These are phyloP conservation scores for Plagodis dolabraria DNA, from an alignment of 2,888 invertebrate genomes.

Conservation along the genomic window DNA sequence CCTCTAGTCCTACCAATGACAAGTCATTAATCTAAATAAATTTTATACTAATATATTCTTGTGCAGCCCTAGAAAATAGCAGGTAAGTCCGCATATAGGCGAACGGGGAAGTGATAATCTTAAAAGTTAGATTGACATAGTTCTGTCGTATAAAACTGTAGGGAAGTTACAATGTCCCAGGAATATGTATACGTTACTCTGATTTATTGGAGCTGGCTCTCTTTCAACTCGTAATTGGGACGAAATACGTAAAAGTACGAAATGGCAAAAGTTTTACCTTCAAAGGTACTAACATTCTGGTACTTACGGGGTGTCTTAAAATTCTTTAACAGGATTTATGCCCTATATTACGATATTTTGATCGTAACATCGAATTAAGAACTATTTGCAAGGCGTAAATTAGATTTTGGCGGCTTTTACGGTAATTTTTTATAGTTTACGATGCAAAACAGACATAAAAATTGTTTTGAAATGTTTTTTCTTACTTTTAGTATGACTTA, in stretches of 20 bases:
- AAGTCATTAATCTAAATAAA: neutral
- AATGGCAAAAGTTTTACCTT: conserved; percentile 55
- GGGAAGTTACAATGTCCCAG: conserved; percentile 72
- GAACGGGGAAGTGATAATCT: conserved; percentile 78
- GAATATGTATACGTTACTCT: conserved; percentile 58
- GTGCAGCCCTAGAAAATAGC: conserved; percentile 60
- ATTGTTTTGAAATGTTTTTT: conserved; percentile 33
- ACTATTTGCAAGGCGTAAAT: conserved; percentile 35
- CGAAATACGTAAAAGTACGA: conserved; percentile 64
- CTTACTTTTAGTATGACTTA: conserved; percentile 29
- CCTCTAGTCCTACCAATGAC: too few relatives aligned
- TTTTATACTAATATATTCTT: conserved; percentile 3
- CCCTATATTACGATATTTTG: conserved; percentile 33
- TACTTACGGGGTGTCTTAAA: conserved; percentile 24
- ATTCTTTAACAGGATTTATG: conserved; percentile 27
- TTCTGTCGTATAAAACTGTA: conserved; percentile 74
- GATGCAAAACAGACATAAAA: conserved; percentile 40
- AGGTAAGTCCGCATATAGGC: conserved; percentile 67
- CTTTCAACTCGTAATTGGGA: conserved; percentile 74
- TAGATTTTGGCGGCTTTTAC: conserved; percentile 35
- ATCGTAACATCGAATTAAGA: conserved; percentile 38
- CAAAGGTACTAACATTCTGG: conserved; percentile 12
- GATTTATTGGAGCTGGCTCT: conserved; percentile 74
- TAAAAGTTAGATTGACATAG: conserved; percentile 83
- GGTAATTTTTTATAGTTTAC: conserved; percentile 36